Evolutionary conservation across 2,797 vertebrate genomes (phyloP), one percentile per base, ranked within the genome.

Genomic region (Poecile montanus): DNA sequence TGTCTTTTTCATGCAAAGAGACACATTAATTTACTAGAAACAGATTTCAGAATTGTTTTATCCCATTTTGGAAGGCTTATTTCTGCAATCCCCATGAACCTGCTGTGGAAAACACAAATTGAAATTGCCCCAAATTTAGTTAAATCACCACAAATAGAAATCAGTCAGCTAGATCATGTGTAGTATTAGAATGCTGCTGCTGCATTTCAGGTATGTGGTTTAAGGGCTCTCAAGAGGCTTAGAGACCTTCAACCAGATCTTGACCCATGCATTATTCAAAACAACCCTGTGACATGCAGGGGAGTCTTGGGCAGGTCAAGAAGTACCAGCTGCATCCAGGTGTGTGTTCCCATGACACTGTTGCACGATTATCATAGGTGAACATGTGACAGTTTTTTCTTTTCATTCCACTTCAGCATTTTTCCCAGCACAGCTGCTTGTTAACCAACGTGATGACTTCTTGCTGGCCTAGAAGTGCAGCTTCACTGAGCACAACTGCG

Each of bases 21-120:
- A 97, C 97, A 96, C 94, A 97, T 97, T 97, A 97, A 97, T 97
- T 98, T 97, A 97, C 97, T 97, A 97, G 96, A 97, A 98, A 97
- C 97, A 97, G 97, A 97, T 98, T 98, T 98, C 93, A 92, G 94
- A 97, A 98, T 97, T 91, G 71, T 97, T 97, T 98, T 98, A 97
- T 97, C 97, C 95, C 16, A 96, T 98, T 98, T 98, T 96, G 96
- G 97, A 97, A 61, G 91, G 94, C 96, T 98, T 97, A 98, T 97
- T 98, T 97, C 96, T 91, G 88, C 97, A 96, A 95, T 96, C 87
- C 90, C 47, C 54, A 30, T 95, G 97, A 97, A 97, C 97, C 92
- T 94, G 71, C 85, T 96, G 82, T 94, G 97, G 94, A 97, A 96
- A 97, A 95, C 63, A 95, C 72, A 94, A 92, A 34, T 79, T 94